These are phyloP conservation scores for Melitaea cinxia DNA, from an alignment of 1,140 invertebrate species.

Conservation along the genomic window DNA sequence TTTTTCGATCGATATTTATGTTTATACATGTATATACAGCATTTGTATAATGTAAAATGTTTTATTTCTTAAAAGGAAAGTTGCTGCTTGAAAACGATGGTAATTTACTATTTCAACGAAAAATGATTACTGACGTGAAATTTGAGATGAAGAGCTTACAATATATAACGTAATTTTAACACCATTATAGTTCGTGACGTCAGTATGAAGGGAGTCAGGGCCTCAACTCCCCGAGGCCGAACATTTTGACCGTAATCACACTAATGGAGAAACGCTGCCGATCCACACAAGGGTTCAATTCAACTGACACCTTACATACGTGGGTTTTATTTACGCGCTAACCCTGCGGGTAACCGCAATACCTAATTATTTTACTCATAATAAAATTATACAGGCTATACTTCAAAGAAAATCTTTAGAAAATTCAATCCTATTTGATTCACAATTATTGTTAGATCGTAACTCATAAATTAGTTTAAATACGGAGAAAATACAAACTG, in stretches of 20 bases:
- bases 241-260: constrained; percentile 41
- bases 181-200: constrained; percentile 2
- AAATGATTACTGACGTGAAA: no score
- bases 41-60: no score
- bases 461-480: no score
- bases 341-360: background rate
- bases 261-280: constrained; percentile 44
- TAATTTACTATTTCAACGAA: no score
- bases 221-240: constrained; percentile 25
- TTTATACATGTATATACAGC: no score
- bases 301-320: constrained; percentile 39
- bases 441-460: no score
- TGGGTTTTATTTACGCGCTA: constrained; percentile 22
- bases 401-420: background rate
- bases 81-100: no score
- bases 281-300: constrained; percentile 36
- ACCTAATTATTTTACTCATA: constrained; percentile 3
- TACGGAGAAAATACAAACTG: no score
- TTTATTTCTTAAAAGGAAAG: no score
- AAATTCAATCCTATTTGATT: background rate
- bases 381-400: background rate
- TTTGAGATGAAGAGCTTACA: background rate
- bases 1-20: no score
- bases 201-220: constrained; percentile 24
- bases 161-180: background rate